Conservation (phyloP, 53 echinoderm and acorn worm genomes). For the Pentamera pediparva region DNA sequence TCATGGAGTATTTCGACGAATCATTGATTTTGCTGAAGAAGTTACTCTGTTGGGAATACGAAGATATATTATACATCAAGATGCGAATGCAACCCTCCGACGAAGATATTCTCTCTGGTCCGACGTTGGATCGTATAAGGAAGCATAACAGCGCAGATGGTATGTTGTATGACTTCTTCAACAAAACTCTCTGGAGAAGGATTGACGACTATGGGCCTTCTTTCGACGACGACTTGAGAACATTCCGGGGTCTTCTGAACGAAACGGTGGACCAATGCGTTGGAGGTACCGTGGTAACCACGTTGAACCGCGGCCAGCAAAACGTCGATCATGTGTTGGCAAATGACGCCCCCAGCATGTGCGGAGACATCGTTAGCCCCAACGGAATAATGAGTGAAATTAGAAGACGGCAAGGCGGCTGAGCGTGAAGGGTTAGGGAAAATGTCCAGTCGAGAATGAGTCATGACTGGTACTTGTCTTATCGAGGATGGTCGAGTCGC, state of each 20-base stretch:
- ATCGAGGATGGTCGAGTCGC: too few species aligned
- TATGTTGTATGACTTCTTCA: constrained; percentile 51
- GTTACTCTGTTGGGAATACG: constrained; percentile 52
- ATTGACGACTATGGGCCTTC: constrained; percentile 48
- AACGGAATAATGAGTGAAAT: not conserved
- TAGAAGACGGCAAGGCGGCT: not conserved
- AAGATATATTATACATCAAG: constrained; percentile 57
- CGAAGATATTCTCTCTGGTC: not conserved
- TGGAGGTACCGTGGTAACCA: not conserved
- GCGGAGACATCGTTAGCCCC: not conserved
- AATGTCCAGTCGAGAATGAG: too few species aligned
- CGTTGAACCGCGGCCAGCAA: not conserved
- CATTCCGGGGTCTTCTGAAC: constrained; percentile 33
- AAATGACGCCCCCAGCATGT: not conserved
- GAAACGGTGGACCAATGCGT: constrained; percentile 22
- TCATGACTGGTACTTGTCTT: too few species aligned
- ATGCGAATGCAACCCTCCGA: constrained; percentile 31
- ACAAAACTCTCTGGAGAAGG: constrained; percentile 51
- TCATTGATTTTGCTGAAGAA: constrained; percentile 49
- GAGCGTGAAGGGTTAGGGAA: too few species aligned
- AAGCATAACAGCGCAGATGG: constrained; percentile 51
- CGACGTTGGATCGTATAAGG: constrained; percentile 33
- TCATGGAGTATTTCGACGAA: constrained; percentile 66
- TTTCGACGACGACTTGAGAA: constrained; percentile 39
- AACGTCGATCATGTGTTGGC: not conserved